These are phyloP conservation scores for Acanthurus leucopareius DNA, from an alignment of 2,797 vertebrate genomes.

Conservation along the genomic window DNA sequence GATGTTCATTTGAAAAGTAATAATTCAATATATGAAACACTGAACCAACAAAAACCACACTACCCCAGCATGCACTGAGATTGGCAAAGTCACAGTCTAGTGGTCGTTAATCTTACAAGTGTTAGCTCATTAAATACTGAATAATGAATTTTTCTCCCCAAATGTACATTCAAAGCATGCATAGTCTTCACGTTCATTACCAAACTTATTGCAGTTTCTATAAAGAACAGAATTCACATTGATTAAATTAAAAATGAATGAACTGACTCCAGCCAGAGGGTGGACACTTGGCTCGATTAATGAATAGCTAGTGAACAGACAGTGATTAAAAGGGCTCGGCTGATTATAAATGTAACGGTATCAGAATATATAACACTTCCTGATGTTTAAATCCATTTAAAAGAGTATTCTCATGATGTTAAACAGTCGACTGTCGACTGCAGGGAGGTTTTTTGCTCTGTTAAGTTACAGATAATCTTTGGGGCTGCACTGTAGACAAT, in stretches of 20 bases:
- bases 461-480: slow-evolving; percentile 29
- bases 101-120: background rate
- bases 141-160: background rate
- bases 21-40: background rate
- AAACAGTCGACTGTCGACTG: slow-evolving; percentile 17
- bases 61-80: slow-evolving; percentile 11
- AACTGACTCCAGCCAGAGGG: slow-evolving; percentile 40
- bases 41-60: background rate
- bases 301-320: slow-evolving; percentile 38
- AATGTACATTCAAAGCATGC: slow-evolving; percentile 13
- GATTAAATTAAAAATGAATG: slow-evolving; percentile 68
- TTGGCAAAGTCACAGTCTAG: background rate
- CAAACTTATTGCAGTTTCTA: slow-evolving; percentile 47
- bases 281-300: slow-evolving; percentile 52
- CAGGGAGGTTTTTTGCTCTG: slow-evolving; percentile 26
- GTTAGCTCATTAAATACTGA: slow-evolving; percentile 8
- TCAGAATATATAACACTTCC: slow-evolving; percentile 21
- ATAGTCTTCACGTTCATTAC: slow-evolving; percentile 37
- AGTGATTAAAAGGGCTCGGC: slow-evolving; percentile 46
- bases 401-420: slow-evolving; percentile 27
- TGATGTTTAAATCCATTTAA: slow-evolving; percentile 35
- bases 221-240: slow-evolving; percentile 36
- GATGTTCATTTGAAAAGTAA: background rate
- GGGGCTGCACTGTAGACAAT: too few relatives aligned
- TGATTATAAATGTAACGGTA: slow-evolving; percentile 31